phyloP scores from a whole-genome alignment of 2,888 invertebrate species.

The Drosophila niveifrons region DNA sequence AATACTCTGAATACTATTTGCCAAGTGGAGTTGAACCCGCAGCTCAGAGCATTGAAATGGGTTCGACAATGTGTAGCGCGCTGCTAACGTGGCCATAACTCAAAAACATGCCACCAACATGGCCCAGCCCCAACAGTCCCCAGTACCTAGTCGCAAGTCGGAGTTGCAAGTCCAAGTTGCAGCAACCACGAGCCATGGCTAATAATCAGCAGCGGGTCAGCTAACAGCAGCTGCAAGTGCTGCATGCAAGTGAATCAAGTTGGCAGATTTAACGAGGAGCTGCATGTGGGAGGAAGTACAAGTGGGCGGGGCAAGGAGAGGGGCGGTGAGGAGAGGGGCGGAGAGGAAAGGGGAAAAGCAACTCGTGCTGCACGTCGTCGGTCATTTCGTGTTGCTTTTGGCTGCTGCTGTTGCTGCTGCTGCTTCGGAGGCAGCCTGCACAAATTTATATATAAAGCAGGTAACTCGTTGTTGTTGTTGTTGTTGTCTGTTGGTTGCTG shows the following conservation, averaged over 20 bases:
- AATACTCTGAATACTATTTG: neutral
- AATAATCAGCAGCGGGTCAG: conserved; percentile 67
- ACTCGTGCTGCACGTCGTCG: conserved; percentile 81
- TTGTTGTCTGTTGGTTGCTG: conserved; percentile 61
- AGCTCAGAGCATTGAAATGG: conserved; percentile 6
- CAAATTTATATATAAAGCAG: conserved; percentile 57
- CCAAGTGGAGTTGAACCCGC: conserved; percentile 10
- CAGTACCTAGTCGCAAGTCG: conserved; percentile 27
- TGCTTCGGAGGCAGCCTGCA: conserved; percentile 44
- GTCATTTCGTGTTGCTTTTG: conserved; percentile 77
- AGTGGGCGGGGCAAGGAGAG: neutral
- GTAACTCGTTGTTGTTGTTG: conserved; percentile 54
- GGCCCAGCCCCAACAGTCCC: conserved; percentile 41
- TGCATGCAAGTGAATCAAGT: conserved; percentile 51
- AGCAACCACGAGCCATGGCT: conserved; percentile 60
- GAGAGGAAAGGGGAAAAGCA: conserved; percentile 32
- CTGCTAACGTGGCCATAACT: conserved; percentile 70
- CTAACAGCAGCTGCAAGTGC: conserved; percentile 56
- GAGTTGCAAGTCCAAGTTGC: conserved; percentile 1
- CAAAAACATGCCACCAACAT: conserved; percentile 76
- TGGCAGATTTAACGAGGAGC: conserved; percentile 16
- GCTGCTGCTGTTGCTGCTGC: conserved; percentile 57
- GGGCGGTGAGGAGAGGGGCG: neutral
- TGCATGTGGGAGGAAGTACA: neutral
- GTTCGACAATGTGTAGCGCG: conserved; percentile 47